Conservation (phyloP, 1,140 invertebrate genomes). For the Campodea augens region DNA sequence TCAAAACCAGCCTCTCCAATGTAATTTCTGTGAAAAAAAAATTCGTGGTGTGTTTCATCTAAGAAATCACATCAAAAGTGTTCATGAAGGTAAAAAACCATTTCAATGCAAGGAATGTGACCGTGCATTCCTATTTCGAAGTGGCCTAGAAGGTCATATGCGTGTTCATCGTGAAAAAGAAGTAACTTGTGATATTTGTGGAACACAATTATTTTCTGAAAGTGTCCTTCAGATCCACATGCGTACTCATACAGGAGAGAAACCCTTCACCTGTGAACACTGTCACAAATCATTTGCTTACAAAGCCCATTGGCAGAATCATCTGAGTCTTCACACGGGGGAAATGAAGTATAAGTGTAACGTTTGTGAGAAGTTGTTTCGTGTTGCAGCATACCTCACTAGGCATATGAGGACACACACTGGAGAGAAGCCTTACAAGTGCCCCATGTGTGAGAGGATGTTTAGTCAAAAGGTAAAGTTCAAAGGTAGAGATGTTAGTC, state of each 20-base stretch:
- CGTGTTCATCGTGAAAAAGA: no score
- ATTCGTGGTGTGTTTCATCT: no score
- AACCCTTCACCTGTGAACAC: conserved; percentile 6
- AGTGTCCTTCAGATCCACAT: conserved; percentile 3
- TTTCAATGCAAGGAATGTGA: no score
- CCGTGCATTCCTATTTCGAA: no score
- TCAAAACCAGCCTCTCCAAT: no score
- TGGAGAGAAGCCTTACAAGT: not conserved
- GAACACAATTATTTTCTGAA: conserved; percentile 5
- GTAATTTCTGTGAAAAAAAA: no score
- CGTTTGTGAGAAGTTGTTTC: not conserved
- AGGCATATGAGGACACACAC: not conserved
- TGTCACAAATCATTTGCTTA: conserved; percentile 6
- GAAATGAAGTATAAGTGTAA: not conserved
- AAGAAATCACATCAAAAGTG: no score
- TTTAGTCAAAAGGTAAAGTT: no score
- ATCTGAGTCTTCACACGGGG: not conserved
- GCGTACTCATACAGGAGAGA: conserved; percentile 8
- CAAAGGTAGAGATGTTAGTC: no score
- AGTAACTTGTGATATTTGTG: conserved; percentile 9
- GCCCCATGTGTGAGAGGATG: not conserved
- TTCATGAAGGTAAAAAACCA: no score
- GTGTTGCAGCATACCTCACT: not conserved
- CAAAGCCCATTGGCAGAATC: not conserved
- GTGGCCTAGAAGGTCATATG: no score